Conservation (phyloP, 2,888 invertebrate species). For the Craniophora ligustri region DNA sequence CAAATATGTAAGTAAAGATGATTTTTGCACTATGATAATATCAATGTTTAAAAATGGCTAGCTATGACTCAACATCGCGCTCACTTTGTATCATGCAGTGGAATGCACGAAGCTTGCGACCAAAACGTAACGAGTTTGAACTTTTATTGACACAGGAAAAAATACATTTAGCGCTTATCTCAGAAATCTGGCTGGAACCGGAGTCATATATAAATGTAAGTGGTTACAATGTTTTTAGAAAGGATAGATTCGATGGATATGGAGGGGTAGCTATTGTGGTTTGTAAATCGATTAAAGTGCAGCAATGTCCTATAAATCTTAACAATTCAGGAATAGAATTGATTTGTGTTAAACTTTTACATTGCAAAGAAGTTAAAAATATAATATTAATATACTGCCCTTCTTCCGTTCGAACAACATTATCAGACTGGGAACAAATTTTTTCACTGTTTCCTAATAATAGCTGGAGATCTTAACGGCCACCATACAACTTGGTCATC, state of each 20-base stretch:
- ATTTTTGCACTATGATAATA: too few species aligned
- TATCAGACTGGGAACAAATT: constrained; percentile 2
- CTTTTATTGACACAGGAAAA: constrained; percentile 1
- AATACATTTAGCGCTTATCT: constrained; percentile 2
- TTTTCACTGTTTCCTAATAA: neutral
- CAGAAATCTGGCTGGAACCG: constrained; percentile 9
- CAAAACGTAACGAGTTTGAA: constrained; percentile 7
- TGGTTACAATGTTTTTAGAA: constrained; percentile 8
- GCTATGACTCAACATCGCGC: neutral
- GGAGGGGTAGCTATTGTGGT: constrained; percentile 2
- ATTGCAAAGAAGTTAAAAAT: constrained; percentile 1
- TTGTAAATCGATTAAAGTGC: constrained; percentile 8
- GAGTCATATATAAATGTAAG: neutral
- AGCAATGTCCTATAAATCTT: neutral
- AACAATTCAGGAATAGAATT: constrained; percentile 8
- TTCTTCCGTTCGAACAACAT: constrained; percentile 1
- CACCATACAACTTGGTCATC: constrained; percentile 7
- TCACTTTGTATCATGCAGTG: constrained; percentile 6
- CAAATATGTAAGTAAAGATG: too few species aligned
- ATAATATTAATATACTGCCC: constrained; percentile 13
- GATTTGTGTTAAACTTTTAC: neutral
- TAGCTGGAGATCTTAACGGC: constrained; percentile 9
- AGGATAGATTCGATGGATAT: constrained; percentile 1
- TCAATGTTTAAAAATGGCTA: too few species aligned
- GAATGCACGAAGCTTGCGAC: constrained; percentile 8